Base-by-base conservation (phyloP, 2,797 vertebrate genomes). In the Novumbra hubbsi region DNA sequence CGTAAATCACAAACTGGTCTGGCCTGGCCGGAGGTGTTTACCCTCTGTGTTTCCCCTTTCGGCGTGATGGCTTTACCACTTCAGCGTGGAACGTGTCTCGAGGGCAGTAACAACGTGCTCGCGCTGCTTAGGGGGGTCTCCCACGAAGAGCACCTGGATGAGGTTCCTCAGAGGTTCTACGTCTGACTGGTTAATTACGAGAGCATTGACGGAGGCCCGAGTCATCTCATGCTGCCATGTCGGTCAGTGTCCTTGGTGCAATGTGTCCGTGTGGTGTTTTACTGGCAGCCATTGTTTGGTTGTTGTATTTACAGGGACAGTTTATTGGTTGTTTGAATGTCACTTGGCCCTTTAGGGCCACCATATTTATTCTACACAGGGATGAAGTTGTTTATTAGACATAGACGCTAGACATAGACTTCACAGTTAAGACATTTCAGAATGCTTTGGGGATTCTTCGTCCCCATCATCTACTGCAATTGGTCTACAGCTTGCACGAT, bases 401-500 rank as follows among this genome's bases (percentile, higher is more conserved):
- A 65, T 30, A 65, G 16, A 5, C 34, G 63, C 34, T 15, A n/a
- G n/a, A n/a, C n/a, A n/a, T n/a, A n/a, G n/a, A n/a, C n/a, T 30
- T 64, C 30, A 19, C 16, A 19, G 63, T 32, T 32, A 45, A 45
- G 14, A 45, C 5, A 7, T 19, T 17, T 65, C 28, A 65, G 63
- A 64, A 65, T 65, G 8, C 63, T 32, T 32, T 32, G 27, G 63
- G 16, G 63, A 16, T 32, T 15, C 17, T 27, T 14, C 24, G 21
- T 57, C 9, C 24, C 9, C 24, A 4, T 60, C 21, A 60, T 60
- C n/a, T 8, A 24, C 9, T 57, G n/a, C 21, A 12, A 57, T 57
- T 57, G 55, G 55, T 60, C 24, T 11, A 65, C 28, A n/a, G 14
- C 65, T 77, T n/a, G n/a, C 52, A 64, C 24, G 24, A 70, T 50